These are phyloP conservation scores for Nomada fabriciana DNA, from an alignment of 2,888 invertebrate species.

Conservation along the genomic window DNA sequence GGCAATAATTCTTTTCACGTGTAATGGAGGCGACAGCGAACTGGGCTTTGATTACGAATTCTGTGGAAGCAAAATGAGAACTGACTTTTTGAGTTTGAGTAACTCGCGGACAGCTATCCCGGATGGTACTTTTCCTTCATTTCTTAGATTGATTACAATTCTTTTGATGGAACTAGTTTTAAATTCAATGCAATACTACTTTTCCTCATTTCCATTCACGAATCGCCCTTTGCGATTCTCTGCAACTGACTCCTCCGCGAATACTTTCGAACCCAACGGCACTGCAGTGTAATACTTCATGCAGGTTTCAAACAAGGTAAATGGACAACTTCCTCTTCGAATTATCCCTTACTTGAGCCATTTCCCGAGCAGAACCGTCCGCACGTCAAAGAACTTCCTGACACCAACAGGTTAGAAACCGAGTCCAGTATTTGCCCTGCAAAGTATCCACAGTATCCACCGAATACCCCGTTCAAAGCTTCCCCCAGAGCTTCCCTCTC, in stretches of 20 bases:
- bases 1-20: no score
- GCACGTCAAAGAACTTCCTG: neutral
- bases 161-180: no score
- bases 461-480: neutral
- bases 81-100: no score
- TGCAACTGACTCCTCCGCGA: neutral
- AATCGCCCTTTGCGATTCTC: no score
- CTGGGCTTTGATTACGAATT: no score
- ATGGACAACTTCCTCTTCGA: slow-evolving; percentile 17
- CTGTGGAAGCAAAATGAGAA: no score
- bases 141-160: no score
- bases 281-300: slow-evolving; percentile 48
- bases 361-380: neutral
- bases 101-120: no score
- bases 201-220: no score
- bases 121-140: no score
- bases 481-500: neutral
- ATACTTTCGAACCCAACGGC: slow-evolving; percentile 30
- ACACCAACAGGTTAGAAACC: slow-evolving; percentile 13
- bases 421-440: no score
- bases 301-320: slow-evolving; percentile 41
- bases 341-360: slow-evolving; percentile 8
- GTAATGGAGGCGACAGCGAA: no score
- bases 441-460: neutral
- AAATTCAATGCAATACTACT: neutral